Conservation (phyloP, 2,797 vertebrate species). For the Spizella passerina region DNA sequence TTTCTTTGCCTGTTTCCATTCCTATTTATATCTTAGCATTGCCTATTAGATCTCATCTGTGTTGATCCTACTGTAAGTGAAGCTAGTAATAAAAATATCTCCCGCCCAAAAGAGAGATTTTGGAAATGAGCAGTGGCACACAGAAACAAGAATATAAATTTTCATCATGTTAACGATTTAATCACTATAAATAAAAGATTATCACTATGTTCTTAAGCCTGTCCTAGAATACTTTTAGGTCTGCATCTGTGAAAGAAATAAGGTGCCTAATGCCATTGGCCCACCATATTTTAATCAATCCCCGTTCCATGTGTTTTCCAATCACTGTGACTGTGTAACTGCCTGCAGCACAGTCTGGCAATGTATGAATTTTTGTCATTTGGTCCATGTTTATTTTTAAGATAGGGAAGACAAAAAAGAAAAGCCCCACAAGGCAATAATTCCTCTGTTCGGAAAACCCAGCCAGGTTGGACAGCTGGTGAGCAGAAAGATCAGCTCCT, state of each 20-base stretch:
- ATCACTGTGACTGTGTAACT: not conserved
- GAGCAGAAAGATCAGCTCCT: constrained; percentile 21
- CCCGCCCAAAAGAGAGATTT: not conserved
- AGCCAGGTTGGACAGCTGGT: constrained; percentile 11
- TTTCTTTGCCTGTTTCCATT: not conserved
- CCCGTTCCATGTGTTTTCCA: not conserved
- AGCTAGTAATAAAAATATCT: not conserved
- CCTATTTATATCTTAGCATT: not conserved
- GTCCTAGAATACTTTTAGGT: not conserved
- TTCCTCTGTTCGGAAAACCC: not conserved
- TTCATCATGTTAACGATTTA: not conserved
- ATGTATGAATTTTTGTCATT: not conserved
- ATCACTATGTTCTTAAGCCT: not conserved
- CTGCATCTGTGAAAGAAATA: not conserved
- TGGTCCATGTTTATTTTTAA: not conserved
- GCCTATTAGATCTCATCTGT: not conserved
- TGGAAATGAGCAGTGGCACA: not conserved
- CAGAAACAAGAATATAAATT: not conserved
- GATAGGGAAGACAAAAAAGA: not conserved
- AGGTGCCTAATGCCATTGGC: not conserved
- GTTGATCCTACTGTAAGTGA: not conserved
- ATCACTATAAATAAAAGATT: not conserved
- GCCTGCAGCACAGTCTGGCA: not conserved
- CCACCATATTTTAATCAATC: not conserved
- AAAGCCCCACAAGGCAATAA: not conserved